Base-by-base conservation (phyloP, 2,888 invertebrate genomes). In the Tenthredo distinguenda region DNA sequence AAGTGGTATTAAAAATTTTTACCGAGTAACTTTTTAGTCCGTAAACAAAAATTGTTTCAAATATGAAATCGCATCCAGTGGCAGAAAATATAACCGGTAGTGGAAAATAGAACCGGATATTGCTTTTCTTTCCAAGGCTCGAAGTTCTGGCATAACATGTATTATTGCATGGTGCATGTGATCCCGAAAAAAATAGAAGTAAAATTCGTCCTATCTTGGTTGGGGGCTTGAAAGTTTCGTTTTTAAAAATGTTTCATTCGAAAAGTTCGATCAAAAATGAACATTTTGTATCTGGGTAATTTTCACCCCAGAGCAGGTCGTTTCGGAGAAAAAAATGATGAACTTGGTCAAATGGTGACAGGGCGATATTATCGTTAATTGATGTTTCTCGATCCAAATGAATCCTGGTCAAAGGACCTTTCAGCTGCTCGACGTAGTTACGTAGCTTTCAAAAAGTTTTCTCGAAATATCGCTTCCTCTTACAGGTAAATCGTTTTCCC, bases 401-500 rank as follows among this genome's bases (percentile, higher is more conserved):
- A 62, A 58, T 81, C 62, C 6, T 21, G n/a, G 62, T 81, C 62
- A 40, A 62, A 62, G n/a, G 34, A 62, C 62, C 58, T 81, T 21
- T 81, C 7, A 81, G 37, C 21, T 0, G 21, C 15, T 62, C 81
- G 15, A 50, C 7, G 55, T 77, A 10, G 18, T 15, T 31, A 18
- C 55, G 40, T 21, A 40, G 15, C 21, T 81, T 31, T 81, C 26
- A n/a, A 81, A 81, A 81, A 58, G 34, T 81, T 81, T 40, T 43
- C 40, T 62, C 40, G 40, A 81, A 81, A 81, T 62, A 81, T 62
- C 9, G 40, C 40, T 58, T 37, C 26, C 81, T 58, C 26, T 81
- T 62, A 81, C 62, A 40, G 81, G 62, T 81, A 62, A 81, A 81
- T 81, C 81, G 55, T 37, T 62, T 40, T 31, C 62, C 43, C 21